Evolutionary conservation across 2,888 invertebrate genomes (phyloP).

Genomic region (Andrena minutula): DNA sequence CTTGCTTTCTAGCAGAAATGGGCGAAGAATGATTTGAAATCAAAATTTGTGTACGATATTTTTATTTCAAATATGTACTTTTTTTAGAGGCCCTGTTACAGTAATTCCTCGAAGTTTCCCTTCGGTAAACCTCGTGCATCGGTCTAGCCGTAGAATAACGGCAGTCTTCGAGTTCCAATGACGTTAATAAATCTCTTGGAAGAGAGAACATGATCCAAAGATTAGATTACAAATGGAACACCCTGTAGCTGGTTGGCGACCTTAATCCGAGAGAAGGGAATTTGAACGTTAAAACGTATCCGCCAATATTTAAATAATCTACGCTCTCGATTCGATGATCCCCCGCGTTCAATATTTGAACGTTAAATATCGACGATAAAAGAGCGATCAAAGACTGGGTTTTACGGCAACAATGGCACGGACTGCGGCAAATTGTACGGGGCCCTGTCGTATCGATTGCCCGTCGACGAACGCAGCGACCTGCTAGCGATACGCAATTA

Average conservation of each 20-base stretch:
- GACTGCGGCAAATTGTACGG: neutral
- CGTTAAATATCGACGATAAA: conserved; percentile 16
- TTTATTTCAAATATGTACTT: too few relatives aligned
- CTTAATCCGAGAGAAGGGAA: neutral
- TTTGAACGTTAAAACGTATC: neutral
- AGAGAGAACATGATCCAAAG: too few relatives aligned
- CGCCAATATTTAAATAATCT: neutral
- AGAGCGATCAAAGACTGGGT: neutral
- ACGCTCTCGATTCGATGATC: neutral
- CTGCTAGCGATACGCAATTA: conserved; percentile 32
- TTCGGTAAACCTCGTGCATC: too few relatives aligned
- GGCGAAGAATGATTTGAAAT: too few relatives aligned
- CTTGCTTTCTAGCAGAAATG: too few relatives aligned
- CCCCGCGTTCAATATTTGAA: conserved; percentile 12
- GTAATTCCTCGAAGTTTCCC: too few relatives aligned
- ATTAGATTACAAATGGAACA: neutral
- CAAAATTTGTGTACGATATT: too few relatives aligned
- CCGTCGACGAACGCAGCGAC: neutral
- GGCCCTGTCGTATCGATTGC: conserved; percentile 18
- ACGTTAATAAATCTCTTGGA: too few relatives aligned
- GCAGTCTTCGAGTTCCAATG: too few relatives aligned
- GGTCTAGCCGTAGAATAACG: too few relatives aligned
- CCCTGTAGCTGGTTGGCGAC: too few relatives aligned
- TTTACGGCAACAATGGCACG: neutral
- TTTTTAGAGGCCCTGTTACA: too few relatives aligned